phyloP scores from a whole-genome alignment of 2,113 vertebrate genomes.

The Aviceda subcristata region DNA sequence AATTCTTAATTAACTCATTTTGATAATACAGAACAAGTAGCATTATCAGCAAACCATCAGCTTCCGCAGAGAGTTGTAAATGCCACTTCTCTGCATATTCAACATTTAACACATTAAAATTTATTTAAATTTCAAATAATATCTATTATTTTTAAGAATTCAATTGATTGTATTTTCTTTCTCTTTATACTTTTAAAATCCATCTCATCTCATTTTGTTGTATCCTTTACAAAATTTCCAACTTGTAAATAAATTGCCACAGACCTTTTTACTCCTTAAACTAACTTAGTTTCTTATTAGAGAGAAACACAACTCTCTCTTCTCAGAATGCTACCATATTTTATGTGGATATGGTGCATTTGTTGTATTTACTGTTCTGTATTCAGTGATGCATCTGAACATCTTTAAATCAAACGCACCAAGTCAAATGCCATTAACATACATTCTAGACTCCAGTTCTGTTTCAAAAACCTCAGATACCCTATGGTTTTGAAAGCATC shows the following conservation, averaged over 20 bases:
- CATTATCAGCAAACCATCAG: neutral
- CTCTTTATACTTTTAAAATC: neutral
- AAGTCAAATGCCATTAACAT: neutral
- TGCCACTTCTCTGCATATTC: neutral
- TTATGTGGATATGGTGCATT: neutral
- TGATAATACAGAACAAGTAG: slow-evolving; percentile 15
- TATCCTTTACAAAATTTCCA: neutral
- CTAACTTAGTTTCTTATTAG: neutral
- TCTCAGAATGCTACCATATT: neutral
- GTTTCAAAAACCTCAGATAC: neutral
- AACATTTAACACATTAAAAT: neutral
- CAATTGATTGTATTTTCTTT: neutral
- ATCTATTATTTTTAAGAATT: neutral
- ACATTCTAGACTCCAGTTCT: neutral
- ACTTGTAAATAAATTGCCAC: neutral
- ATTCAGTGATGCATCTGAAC: neutral
- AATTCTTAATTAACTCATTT: slow-evolving; percentile 44
- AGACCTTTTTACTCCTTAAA: neutral
- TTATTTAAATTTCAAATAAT: neutral
- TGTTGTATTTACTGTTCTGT: neutral
- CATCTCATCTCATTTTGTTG: neutral
- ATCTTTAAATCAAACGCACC: neutral
- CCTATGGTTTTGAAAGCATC: neutral
- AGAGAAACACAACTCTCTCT: neutral
- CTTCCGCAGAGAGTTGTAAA: neutral